These are phyloP conservation scores for Nomada fucata DNA, from an alignment of 2,888 invertebrate species.

Conservation along the genomic window DNA sequence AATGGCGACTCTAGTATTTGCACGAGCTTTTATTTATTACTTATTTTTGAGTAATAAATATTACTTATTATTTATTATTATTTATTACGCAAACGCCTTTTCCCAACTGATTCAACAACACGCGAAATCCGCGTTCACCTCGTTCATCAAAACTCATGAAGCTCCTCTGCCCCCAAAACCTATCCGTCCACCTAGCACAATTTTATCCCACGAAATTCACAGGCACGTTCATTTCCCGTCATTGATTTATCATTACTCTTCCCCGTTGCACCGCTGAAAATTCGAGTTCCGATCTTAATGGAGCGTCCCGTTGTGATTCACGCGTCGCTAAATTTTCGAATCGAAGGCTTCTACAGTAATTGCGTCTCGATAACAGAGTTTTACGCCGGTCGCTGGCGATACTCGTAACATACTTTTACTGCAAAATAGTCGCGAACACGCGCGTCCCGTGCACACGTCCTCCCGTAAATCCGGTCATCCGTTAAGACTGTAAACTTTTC, in stretches of 20 bases:
- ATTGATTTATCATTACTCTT: background rate
- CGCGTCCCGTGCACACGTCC: background rate
- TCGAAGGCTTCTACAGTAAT: constrained; percentile 1
- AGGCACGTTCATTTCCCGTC: too few species aligned
- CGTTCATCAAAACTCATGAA: too few species aligned
- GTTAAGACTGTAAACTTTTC: constrained; percentile 33
- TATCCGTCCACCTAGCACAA: background rate
- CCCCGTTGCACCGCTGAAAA: background rate
- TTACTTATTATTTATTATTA: too few species aligned
- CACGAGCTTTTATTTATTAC: background rate
- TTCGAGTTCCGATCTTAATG: background rate
- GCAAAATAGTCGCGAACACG: constrained; percentile 26
- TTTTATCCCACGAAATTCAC: too few species aligned
- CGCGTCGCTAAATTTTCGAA: background rate
- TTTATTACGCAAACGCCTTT: too few species aligned
- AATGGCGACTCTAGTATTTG: constrained; percentile 25
- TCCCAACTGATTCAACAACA: too few species aligned
- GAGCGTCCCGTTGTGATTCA: background rate
- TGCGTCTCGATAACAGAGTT: constrained; percentile 19
- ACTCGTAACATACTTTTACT: constrained; percentile 13
- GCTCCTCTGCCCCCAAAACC: too few species aligned
- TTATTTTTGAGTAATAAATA: too few species aligned
- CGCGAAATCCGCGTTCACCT: too few species aligned
- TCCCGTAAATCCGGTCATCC: constrained; percentile 21
- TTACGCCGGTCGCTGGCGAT: constrained; percentile 18